A percentile compares a stretch with the other conserved stretches of the same genome.
phyloP scores from a whole-genome alignment of 1,140 invertebrate genomes.

The Lepidotrigona ventralis region DNA sequence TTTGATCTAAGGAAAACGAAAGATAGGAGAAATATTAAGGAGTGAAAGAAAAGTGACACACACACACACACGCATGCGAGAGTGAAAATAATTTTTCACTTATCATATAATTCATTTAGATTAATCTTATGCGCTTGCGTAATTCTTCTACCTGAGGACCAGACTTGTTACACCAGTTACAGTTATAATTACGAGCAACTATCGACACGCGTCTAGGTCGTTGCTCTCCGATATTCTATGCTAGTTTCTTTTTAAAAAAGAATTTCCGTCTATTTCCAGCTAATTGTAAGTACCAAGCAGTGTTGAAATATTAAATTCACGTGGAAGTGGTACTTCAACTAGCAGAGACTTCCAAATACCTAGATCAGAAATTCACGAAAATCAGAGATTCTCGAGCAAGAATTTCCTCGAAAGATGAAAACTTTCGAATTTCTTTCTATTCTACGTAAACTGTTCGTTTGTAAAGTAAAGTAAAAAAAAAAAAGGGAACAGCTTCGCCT shows the following conservation, averaged over 20 bases:
- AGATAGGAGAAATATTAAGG: too few species aligned
- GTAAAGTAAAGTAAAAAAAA: too few species aligned
- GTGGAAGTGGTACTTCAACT: too few species aligned
- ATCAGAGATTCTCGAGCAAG: too few species aligned
- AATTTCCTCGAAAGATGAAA: too few species aligned
- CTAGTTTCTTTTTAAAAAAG: not conserved
- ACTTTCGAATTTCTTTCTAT: too few species aligned
- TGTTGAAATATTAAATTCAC: not conserved
- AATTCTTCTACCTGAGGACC: constrained; percentile 36
- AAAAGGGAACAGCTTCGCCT: too few species aligned
- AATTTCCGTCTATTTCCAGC: not conserved
- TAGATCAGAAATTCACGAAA: too few species aligned
- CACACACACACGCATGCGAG: too few species aligned
- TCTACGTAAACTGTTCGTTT: too few species aligned
- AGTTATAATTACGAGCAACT: constrained; percentile 56
- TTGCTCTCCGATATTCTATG: constrained; percentile 25
- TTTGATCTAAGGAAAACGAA: not conserved
- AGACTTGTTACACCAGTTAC: constrained; percentile 54
- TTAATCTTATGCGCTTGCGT: constrained; percentile 59
- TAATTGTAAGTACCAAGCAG: too few species aligned
- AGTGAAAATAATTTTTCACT: constrained; percentile 7
- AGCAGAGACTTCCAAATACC: too few species aligned
- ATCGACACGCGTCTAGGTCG: constrained; percentile 56
- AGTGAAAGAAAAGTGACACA: constrained; percentile 1
- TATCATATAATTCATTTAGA: constrained; percentile 39